Conservation (phyloP, 2,888 invertebrate species). For the Cepaea hortensis region DNA sequence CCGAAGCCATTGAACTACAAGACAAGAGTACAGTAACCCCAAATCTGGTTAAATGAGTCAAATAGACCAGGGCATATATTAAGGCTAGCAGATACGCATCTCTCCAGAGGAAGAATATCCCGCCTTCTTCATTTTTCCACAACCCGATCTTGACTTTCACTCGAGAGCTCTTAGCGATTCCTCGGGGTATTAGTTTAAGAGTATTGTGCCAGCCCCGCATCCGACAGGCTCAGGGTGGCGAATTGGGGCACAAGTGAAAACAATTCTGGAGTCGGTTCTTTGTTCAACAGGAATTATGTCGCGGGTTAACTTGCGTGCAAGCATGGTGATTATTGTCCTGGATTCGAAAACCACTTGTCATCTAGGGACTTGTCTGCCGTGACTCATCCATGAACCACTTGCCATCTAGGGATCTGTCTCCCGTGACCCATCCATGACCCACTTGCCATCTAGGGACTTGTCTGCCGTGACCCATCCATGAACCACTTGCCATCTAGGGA, state of each 20-base stretch:
- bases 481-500: no score
- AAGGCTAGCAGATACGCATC: neutral
- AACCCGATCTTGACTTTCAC: constrained; percentile 18
- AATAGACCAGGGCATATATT: constrained; percentile 6
- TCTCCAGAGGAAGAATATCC: neutral
- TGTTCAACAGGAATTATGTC: neutral
- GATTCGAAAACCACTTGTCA: constrained; percentile 20
- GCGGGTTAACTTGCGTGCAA: neutral
- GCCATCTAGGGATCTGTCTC: no score
- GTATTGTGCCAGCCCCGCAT: constrained; percentile 26
- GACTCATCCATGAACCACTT: no score
- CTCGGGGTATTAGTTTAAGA: constrained; percentile 30
- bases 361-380: neutral
- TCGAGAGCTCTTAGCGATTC: constrained; percentile 6
- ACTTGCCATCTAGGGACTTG: no score
- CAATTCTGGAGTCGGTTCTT: neutral
- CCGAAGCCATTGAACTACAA: constrained; percentile 26
- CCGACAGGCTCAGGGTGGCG: neutral
- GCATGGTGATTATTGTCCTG: neutral
- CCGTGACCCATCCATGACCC: no score
- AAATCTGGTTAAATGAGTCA: neutral
- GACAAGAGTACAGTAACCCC: constrained; percentile 14
- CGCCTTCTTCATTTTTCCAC: constrained; percentile 7
- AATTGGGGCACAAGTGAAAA: neutral
- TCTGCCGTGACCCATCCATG: no score